Evolutionary conservation across 1,140 invertebrate species (phyloP).

Genomic region (Amyelois transitella): DNA sequence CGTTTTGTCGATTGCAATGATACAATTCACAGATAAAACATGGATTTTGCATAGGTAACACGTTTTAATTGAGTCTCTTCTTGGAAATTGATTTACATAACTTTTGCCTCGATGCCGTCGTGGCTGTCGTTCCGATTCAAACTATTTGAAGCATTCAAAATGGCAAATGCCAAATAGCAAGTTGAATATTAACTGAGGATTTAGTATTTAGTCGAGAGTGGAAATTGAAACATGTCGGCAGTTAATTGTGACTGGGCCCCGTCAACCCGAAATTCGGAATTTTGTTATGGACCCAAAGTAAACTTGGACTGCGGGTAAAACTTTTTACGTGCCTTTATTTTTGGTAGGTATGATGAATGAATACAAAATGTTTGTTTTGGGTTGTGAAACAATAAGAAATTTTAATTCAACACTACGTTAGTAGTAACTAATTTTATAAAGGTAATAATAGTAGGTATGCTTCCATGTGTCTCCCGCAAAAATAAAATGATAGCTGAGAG

Average conservation of each 20-base stretch:
- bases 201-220: conserved; percentile 40
- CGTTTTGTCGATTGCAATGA: no score
- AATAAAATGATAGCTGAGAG: no score
- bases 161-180: conserved; percentile 13
- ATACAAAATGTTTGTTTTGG: no score
- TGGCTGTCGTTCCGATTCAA: neutral
- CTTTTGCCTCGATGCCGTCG: neutral
- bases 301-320: conserved; percentile 15
- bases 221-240: conserved; percentile 52
- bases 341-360: neutral
- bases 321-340: neutral
- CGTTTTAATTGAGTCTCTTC: no score
- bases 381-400: no score
- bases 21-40: no score
- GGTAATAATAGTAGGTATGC: no score
- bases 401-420: no score
- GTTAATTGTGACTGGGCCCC: conserved; percentile 45
- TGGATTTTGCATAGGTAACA: no score
- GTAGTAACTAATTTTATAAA: no score
- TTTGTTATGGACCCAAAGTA: conserved; percentile 11
- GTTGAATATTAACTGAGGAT: conserved; percentile 38
- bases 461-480: no score
- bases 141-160: conserved; percentile 22
- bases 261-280: conserved; percentile 17
- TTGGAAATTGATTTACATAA: neutral